Conservation (phyloP, 2,888 invertebrate species). For the Anthophora plumipes region DNA sequence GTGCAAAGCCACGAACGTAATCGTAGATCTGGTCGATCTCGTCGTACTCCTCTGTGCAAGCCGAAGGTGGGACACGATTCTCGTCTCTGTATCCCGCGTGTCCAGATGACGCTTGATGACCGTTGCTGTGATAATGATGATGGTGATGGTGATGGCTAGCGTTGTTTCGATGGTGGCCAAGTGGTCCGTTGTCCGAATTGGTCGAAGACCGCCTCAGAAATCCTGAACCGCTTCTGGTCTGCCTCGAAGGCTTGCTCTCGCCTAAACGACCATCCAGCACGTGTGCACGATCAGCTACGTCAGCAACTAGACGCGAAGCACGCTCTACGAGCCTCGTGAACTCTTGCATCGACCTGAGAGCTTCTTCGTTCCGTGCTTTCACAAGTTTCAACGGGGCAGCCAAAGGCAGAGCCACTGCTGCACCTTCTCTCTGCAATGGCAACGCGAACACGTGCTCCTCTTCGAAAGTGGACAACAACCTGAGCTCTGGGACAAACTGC, state of each 20-base stretch:
- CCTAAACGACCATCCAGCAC: conserved; percentile 92
- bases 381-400: conserved; percentile 94
- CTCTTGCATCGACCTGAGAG: conserved; percentile 88
- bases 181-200: conserved; percentile 88
- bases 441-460: conserved; percentile 94
- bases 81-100: conserved; percentile 88
- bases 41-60: conserved; percentile 93
- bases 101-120: conserved; percentile 83
- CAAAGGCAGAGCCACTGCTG: conserved; percentile 92
- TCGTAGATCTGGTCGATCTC: conserved; percentile 99
- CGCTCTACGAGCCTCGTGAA: conserved; percentile 92
- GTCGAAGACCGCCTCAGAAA: conserved; percentile 90
- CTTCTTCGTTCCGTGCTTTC: conserved; percentile 92
- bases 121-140: conserved; percentile 85
- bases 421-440: conserved; percentile 92
- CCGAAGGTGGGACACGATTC: conserved; percentile 86
- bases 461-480: conserved; percentile 93
- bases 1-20: conserved; percentile 96
- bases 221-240: conserved; percentile 76
- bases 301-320: conserved; percentile 90
- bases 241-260: conserved; percentile 85
- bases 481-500: conserved; percentile 93
- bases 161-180: conserved; percentile 85
- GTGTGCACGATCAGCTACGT: conserved; percentile 92
- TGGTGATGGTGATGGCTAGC: conserved; percentile 85